Evolutionary conservation across 2,113 vertebrate genomes (phyloP).

Genomic region (Paracanthobrama guichenoti): DNA sequence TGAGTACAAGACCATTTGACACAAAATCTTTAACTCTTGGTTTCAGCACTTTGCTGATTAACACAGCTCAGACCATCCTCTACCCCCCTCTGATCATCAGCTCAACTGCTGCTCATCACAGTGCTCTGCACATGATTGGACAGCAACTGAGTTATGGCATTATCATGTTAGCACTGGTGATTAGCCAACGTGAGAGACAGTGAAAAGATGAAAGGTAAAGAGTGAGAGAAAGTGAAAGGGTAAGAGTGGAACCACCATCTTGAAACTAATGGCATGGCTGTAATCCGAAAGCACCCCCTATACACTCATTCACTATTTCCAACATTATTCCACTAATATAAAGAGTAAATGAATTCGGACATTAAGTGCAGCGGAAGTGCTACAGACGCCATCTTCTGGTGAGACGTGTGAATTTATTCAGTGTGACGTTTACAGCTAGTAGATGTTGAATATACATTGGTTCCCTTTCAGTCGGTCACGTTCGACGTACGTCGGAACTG

Average conservation of each 20-base stretch:
- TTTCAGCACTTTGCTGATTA: conserved; percentile 37
- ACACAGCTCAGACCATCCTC: neutral
- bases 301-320: neutral
- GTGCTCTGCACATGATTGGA: conserved; percentile 22
- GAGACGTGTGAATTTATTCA: neutral
- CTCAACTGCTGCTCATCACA: conserved; percentile 41
- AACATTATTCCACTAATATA: neutral
- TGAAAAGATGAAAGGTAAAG: conserved; percentile 18
- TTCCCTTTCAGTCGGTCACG: too few species aligned
- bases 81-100: conserved; percentile 37
- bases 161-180: conserved; percentile 30
- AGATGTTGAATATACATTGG: too few species aligned
- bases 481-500: too few species aligned
- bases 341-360: neutral
- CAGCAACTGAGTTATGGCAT: conserved; percentile 30
- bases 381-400: neutral
- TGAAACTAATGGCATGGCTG: neutral
- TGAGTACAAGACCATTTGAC: conserved; percentile 27
- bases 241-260: neutral
- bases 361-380: neutral
- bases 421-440: neutral
- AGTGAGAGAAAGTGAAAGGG: neutral
- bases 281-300: neutral
- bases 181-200: conserved; percentile 40
- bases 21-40: conserved; percentile 37